phyloP scores from a whole-genome alignment of 2,113 vertebrate genomes.

The Eira barbara region DNA sequence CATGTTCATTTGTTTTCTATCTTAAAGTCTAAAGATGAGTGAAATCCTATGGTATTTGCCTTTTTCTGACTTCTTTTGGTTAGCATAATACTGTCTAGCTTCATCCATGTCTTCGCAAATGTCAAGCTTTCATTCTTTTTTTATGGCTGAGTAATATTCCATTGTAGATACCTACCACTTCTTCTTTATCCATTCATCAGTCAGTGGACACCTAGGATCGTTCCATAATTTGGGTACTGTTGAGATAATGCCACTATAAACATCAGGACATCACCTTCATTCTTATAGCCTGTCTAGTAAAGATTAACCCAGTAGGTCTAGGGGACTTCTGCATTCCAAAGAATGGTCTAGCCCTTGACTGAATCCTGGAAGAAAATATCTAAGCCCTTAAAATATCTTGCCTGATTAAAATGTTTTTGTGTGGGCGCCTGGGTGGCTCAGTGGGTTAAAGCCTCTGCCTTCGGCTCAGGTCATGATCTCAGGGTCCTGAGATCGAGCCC shows the following conservation, averaged over 20 bases:
- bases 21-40: not conserved
- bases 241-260: not conserved
- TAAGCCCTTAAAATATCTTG: not conserved
- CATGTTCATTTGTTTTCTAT: not conserved
- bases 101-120: not conserved
- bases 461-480: too few relatives aligned
- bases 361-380: not conserved
- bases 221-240: not conserved
- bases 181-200: not conserved
- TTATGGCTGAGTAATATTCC: not conserved
- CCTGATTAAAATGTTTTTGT: not conserved
- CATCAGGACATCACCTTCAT: not conserved
- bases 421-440: too few relatives aligned
- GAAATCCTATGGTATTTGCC: not conserved
- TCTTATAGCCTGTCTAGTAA: not conserved
- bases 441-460: too few relatives aligned
- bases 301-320: not conserved
- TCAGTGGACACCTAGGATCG: not conserved
- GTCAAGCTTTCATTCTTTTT: not conserved
- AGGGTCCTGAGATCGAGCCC: too few relatives aligned
- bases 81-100: not conserved
- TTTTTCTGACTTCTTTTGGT: not conserved
- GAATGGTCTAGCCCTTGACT: not conserved
- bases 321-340: not conserved
- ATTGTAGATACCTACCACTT: not conserved